Evolutionary conservation across 2,888 invertebrate genomes (phyloP), one percentile per base, ranked within the genome.

Genomic region (Acrobasis consociella): DNA sequence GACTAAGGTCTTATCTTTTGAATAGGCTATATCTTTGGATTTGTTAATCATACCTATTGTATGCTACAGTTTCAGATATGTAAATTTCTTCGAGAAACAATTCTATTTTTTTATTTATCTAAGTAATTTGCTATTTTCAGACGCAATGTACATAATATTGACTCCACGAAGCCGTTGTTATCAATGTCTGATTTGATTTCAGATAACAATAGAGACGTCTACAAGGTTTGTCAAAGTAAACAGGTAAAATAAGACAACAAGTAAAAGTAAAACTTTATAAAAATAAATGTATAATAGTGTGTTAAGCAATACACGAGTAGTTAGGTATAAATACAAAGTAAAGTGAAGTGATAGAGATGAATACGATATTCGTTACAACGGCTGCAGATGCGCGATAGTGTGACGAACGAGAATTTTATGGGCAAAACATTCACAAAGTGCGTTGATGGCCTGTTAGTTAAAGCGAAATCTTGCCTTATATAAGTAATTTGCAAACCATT

Each of bases 331-430:
- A 58, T 53, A 61, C 50, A 17, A 46, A 59, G 13, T 17, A 46
- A n/a, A n/a, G n/a, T n/a, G n/a, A n/a, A 9, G 22, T 60, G 58
- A 31, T 64, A 38, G 52, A 52, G 59, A 60, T 61, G n/a, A 61
- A 58, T 62, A 62, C 62, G 62, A 49, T 64, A 58, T 62, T 69
- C 51, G 51, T 51, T 51, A 60, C 60, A 51, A 51, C 39, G 0
- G 39, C 51, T 51, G 62, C 66, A 65, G 65, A 66, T 63, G 65
- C 69, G 67, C 60, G 68, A 68, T 69, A 70, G 69, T 76, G 75
- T 76, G 73, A 76, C 73, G 71, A 75, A 75, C 60, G 67, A 66
- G 56, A 63, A 65, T 73, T 72, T 73, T 72, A 75, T 70, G 71
- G 65, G 50, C 63, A 65, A 58, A 67, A 65, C 67, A 67, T 71